Conservation (phyloP, 2,797 vertebrate species). For the Rhinoraja longicauda region DNA sequence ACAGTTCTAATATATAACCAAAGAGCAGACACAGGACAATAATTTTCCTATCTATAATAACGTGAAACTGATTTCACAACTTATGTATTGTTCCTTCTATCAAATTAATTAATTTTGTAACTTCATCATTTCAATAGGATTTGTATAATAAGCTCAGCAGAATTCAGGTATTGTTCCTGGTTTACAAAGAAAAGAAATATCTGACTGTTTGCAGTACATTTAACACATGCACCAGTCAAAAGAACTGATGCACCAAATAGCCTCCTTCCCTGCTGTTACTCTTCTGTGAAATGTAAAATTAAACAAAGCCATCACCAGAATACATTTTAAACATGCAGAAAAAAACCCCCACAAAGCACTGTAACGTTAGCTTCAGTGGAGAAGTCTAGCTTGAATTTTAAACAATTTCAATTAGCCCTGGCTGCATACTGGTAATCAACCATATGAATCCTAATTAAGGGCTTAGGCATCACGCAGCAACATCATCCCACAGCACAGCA, state of each 20-base stretch:
- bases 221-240: background rate
- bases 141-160: slow-evolving; percentile 50
- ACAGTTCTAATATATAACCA: slow-evolving; percentile 51
- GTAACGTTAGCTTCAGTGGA: slow-evolving; percentile 40
- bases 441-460: slow-evolving; percentile 53
- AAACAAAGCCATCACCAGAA: background rate
- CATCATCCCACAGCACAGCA: slow-evolving; percentile 52
- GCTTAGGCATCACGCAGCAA: slow-evolving; percentile 47
- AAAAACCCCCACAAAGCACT: background rate
- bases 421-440: slow-evolving; percentile 47
- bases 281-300: background rate
- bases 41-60: slow-evolving; percentile 55
- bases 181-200: slow-evolving; percentile 40
- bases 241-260: background rate
- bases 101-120: slow-evolving; percentile 58
- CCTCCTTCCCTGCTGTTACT: background rate
- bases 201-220: background rate
- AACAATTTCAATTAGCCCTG: slow-evolving; percentile 49
- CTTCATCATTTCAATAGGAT: slow-evolving; percentile 51
- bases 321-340: background rate
- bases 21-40: slow-evolving; percentile 52
- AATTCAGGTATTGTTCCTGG: slow-evolving; percentile 47
- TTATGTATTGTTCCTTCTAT: slow-evolving; percentile 48
- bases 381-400: slow-evolving; percentile 44
- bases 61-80: slow-evolving; percentile 51